phyloP scores from a whole-genome alignment of 2,797 vertebrate genomes.

The Fratercula arctica region DNA sequence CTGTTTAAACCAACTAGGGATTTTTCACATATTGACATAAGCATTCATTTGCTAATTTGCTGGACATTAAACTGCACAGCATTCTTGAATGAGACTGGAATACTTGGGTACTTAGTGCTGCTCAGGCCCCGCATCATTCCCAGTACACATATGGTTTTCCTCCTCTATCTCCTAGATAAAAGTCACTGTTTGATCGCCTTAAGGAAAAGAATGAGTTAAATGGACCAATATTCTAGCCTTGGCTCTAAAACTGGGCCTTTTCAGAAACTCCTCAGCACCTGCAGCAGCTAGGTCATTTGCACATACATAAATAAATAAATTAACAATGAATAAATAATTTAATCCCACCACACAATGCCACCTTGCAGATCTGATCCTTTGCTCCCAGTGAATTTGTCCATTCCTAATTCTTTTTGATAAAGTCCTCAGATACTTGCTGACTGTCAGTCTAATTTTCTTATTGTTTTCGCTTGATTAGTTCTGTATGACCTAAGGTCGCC shows the following conservation, averaged over 20 bases:
- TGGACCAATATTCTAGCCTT: conserved; percentile 80
- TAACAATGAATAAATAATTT: conserved; percentile 89
- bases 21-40: conserved; percentile 82
- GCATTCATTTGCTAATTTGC: conserved; percentile 85
- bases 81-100: conserved; percentile 71
- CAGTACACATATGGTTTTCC: conserved; percentile 69
- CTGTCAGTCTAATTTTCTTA: conserved; percentile 84
- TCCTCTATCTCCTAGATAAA: conserved; percentile 76
- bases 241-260: conserved; percentile 76
- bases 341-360: conserved; percentile 80
- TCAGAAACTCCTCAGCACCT: conserved; percentile 81
- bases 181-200: conserved; percentile 82
- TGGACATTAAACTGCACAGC: conserved; percentile 74
- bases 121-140: conserved; percentile 47
- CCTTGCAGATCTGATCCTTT: conserved; percentile 80
- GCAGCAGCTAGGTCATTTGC: conserved; percentile 82
- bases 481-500: conserved; percentile 87
- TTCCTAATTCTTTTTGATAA: conserved; percentile 86
- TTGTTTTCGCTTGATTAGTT: conserved; percentile 88
- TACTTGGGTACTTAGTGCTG: conserved; percentile 63
- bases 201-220: conserved; percentile 85
- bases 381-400: conserved; percentile 78
- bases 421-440: conserved; percentile 84
- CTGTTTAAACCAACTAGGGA: conserved; percentile 76
- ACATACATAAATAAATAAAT: conserved; percentile 87